Conservation (phyloP, 1,140 invertebrate species). For the Leptinotarsa lineolata region DNA sequence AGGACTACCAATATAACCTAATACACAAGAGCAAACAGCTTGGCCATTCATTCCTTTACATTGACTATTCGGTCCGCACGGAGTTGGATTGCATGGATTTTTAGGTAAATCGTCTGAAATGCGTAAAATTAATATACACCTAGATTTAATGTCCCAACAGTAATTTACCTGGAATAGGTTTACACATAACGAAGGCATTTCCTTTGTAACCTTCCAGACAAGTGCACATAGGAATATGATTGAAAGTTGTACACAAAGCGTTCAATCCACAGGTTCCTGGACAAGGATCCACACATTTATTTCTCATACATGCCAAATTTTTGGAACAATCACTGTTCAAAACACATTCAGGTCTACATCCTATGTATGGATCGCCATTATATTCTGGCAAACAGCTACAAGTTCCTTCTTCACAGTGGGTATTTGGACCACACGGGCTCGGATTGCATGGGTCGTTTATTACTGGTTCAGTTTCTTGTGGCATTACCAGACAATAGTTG, state of each 20-base stretch:
- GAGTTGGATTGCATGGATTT: conserved; percentile 67
- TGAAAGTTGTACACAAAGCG: conserved; percentile 68
- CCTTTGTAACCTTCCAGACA: conserved; percentile 67
- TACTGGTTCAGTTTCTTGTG: conserved; percentile 53
- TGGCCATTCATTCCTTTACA: conserved; percentile 66
- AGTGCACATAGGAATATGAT: conserved; percentile 68
- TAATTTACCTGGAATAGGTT: conserved; percentile 58
- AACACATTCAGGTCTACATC: conserved; percentile 69
- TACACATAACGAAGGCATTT: conserved; percentile 68
- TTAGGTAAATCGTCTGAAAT: conserved; percentile 60
- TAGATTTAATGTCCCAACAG: background rate
- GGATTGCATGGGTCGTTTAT: conserved; percentile 57
- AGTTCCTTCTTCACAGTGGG: conserved; percentile 56
- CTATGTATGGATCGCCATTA: conserved; percentile 60
- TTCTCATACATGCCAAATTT: conserved; percentile 64
- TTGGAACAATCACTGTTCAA: conserved; percentile 71
- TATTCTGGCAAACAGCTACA: conserved; percentile 61
- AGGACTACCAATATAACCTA: conserved; percentile 66
- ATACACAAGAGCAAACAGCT: conserved; percentile 69
- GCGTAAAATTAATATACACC: conserved; percentile 61
- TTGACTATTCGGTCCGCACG: conserved; percentile 68
- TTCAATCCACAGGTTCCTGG: conserved; percentile 70
- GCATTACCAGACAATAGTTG: conserved; percentile 63
- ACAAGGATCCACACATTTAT: conserved; percentile 72
- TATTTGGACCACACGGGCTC: conserved; percentile 58